These are phyloP conservation scores for Daktulosphaira vitifoliae DNA, from an alignment of 1,140 invertebrate species.

Conservation along the genomic window DNA sequence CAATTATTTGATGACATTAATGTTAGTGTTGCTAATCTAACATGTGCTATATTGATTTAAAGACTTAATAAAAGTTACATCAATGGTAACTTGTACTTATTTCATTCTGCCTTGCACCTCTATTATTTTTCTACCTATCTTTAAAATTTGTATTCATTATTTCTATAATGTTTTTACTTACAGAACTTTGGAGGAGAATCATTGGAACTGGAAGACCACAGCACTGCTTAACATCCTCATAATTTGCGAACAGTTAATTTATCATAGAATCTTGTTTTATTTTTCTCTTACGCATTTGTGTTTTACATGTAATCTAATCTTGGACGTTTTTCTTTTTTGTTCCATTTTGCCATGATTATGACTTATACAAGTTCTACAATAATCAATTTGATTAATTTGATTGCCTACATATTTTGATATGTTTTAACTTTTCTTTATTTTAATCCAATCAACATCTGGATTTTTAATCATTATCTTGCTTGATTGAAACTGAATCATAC, in stretches of 20 bases:
- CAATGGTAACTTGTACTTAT: too few species aligned
- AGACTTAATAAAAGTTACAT: too few species aligned
- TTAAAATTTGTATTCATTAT: too few species aligned
- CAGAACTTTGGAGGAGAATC: constrained; percentile 28
- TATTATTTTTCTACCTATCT: too few species aligned
- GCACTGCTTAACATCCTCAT: constrained; percentile 22
- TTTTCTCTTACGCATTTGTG: constrained; percentile 33
- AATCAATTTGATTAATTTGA: constrained; percentile 31
- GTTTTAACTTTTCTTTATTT: constrained; percentile 11
- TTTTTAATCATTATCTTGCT: constrained; percentile 20
- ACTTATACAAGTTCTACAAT: constrained; percentile 24
- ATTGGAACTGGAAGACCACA: constrained; percentile 25
- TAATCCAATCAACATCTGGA: constrained; percentile 20
- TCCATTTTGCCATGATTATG: constrained; percentile 25
- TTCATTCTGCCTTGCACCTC: too few species aligned
- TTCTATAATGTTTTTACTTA: not conserved
- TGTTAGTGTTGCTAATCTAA: too few species aligned
- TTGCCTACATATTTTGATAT: constrained; percentile 33
- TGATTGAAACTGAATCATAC: constrained; percentile 23
- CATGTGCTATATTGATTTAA: too few species aligned
- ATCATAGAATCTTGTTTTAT: constrained; percentile 33
- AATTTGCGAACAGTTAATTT: constrained; percentile 26
- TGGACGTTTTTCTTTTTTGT: constrained; percentile 32
- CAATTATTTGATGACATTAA: too few species aligned
- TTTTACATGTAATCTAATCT: constrained; percentile 32